phyloP scores from a whole-genome alignment of 1,140 invertebrate species.

The Cheumatopsyche charites region DNA sequence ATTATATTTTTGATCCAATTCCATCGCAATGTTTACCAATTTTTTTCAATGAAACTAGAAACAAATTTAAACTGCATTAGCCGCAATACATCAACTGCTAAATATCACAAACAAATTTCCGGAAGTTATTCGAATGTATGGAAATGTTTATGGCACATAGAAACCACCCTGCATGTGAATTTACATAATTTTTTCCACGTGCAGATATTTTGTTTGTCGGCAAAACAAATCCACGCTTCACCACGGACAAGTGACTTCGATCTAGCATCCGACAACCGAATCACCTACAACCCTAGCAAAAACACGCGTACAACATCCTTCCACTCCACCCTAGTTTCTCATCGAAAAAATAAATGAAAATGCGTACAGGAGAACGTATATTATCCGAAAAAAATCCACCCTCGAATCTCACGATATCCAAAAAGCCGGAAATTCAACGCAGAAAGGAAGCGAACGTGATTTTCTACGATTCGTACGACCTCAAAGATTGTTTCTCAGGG shows the following conservation, averaged over 20 bases:
- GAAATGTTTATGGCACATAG: too few species aligned
- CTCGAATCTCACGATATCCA: not conserved
- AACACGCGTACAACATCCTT: not conserved
- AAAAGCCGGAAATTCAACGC: not conserved
- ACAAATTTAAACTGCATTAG: too few species aligned
- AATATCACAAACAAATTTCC: too few species aligned
- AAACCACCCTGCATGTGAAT: too few species aligned
- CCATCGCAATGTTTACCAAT: too few species aligned
- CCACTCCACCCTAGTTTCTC: not conserved
- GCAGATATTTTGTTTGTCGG: constrained; percentile 10
- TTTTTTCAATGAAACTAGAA: too few species aligned
- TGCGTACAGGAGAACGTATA: too few species aligned
- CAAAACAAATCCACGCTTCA: constrained; percentile 30
- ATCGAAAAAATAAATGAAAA: not conserved
- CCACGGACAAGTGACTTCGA: constrained; percentile 25
- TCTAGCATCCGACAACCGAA: not conserved
- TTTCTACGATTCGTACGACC: not conserved
- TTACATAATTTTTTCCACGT: too few species aligned
- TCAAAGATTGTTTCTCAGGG: not conserved
- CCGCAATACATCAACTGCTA: too few species aligned
- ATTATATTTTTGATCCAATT: too few species aligned
- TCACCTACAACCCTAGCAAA: constrained; percentile 19
- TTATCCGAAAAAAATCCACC: not conserved
- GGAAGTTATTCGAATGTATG: too few species aligned
- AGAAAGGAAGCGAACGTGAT: not conserved